A percentile compares a stretch with the other conserved stretches of the same genome.
Evolutionary conservation across 2,888 invertebrate genomes (phyloP).

Genomic region (Trilocha varians): DNA sequence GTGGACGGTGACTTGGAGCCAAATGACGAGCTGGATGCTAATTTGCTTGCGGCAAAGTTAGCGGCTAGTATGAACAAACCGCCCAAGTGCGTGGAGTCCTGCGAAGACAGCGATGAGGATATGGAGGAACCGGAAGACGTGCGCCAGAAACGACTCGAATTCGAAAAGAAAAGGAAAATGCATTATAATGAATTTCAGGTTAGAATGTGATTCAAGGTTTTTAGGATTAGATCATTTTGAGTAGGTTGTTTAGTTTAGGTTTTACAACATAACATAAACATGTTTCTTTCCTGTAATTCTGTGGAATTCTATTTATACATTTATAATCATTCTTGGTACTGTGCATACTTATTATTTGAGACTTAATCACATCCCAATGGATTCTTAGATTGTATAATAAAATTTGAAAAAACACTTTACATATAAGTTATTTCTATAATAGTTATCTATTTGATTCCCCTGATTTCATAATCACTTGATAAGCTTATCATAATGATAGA

Average conservation of each 20-base stretch:
- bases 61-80: slow-evolving; percentile 69
- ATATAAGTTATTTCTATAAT: too few species aligned
- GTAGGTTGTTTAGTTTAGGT: not conserved
- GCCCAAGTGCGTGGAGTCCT: slow-evolving; percentile 55
- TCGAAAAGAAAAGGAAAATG: slow-evolving; percentile 94
- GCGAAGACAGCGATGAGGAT: slow-evolving; percentile 71
- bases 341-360: too few species aligned
- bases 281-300: too few species aligned
- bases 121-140: slow-evolving; percentile 76
- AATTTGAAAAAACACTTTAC: too few species aligned
- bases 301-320: too few species aligned
- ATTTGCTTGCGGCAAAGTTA: slow-evolving; percentile 83
- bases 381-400: too few species aligned
- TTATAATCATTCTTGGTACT: too few species aligned
- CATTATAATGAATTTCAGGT: slow-evolving; percentile 96
- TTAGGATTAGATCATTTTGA: slow-evolving; percentile 15
- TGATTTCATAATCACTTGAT: not conserved
- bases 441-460: not conserved
- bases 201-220: slow-evolving; percentile 7
- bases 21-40: slow-evolving; percentile 76
- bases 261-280: too few species aligned
- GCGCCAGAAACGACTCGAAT: slow-evolving; percentile 80
- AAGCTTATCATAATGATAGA: not conserved
- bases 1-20: slow-evolving; percentile 76
- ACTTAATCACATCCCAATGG: too few species aligned